Base-by-base conservation (phyloP, 2,113 vertebrate genomes). In the Arothron firmamentum region DNA sequence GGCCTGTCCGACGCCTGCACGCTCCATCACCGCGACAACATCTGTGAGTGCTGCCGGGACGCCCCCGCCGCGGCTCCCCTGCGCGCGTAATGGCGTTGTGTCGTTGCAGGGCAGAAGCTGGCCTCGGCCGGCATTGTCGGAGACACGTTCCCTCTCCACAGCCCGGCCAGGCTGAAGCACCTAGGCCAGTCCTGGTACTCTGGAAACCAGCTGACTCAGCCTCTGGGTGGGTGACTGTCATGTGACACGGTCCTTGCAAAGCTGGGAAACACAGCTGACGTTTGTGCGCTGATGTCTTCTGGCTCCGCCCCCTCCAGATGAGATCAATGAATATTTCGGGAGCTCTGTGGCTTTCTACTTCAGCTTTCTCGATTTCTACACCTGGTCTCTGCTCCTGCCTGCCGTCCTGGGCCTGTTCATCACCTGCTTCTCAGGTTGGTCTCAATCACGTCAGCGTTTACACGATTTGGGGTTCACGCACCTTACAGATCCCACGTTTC, bases 321-420 rank as follows among this genome's bases (percentile, higher is more conserved):
- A 68, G 18, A 84, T 93, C 62, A 90, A 90, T 1, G 65, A 53
- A 2, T 93, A 93, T 55, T 93, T 93, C 43, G 92, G 92, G 19
- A 85, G 79, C 43, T 59, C 87, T 1, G 67, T 93, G 16, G 92
- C 81, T 0, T 90, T 91, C 59, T 93, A 93, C 86, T 93, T 93
- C 85, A 90, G 91, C 69, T 93, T 93, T 64, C 84, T 93, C 2
- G 92, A 91, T 72, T 93, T 90, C 84, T 93, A 93, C 88, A 93
- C 92, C 17, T 87, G 88, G 86, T 89, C 91, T 23, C 79, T 93
- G 64, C 73, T 92, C 14, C 90, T 88, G 12, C 90, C 90, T 3
- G 91, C 90, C 0, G 10, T 90, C 2, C 62, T 93, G 50, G 91
- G 91, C 9, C 31, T 88, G 13, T 6, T 45, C 28, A 80, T 91